Evolutionary conservation across 1,140 invertebrate genomes (phyloP).

Genomic region (Gyrodactylus bullatarudis): DNA sequence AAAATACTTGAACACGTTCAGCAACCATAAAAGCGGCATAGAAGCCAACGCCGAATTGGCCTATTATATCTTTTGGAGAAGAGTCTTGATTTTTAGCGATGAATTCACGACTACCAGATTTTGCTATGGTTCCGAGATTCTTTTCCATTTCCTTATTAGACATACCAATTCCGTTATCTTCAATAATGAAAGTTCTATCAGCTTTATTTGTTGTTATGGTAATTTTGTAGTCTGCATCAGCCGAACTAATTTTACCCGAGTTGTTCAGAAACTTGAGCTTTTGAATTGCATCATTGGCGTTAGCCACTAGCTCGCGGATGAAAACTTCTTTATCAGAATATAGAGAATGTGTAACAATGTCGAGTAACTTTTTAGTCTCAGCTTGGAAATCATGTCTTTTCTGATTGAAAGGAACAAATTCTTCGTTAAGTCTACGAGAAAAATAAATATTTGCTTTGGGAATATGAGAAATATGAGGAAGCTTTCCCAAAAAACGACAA

Average conservation of each 20-base stretch:
- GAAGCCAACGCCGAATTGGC: conserved; percentile 89
- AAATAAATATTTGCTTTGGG: too few species aligned
- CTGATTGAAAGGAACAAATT: neutral
- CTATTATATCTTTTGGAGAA: conserved; percentile 36
- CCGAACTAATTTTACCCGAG: conserved; percentile 17
- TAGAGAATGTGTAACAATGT: conserved; percentile 76
- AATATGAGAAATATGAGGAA: too few species aligned
- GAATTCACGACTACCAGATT: conserved; percentile 45
- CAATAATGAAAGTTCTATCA: conserved; percentile 43
- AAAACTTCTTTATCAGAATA: conserved; percentile 94
- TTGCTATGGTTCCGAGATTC: conserved; percentile 68
- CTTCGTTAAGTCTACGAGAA: neutral
- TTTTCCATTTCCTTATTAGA: conserved; percentile 52
- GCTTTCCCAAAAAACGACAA: too few species aligned
- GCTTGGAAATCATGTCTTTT: conserved; percentile 45
- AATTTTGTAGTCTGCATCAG: conserved; percentile 34
- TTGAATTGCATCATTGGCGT: conserved; percentile 77
- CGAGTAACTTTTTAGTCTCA: conserved; percentile 63
- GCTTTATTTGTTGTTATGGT: conserved; percentile 55
- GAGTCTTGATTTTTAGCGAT: conserved; percentile 41
- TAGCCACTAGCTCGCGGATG: conserved; percentile 68
- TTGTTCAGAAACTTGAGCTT: conserved; percentile 37
- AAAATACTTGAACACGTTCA: conserved; percentile 60
- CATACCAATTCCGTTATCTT: conserved; percentile 77
- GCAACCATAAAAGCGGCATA: conserved; percentile 89